These are phyloP conservation scores for Helicorthomorpha holstii DNA, from an alignment of 1,140 invertebrate species.

Conservation along the genomic window DNA sequence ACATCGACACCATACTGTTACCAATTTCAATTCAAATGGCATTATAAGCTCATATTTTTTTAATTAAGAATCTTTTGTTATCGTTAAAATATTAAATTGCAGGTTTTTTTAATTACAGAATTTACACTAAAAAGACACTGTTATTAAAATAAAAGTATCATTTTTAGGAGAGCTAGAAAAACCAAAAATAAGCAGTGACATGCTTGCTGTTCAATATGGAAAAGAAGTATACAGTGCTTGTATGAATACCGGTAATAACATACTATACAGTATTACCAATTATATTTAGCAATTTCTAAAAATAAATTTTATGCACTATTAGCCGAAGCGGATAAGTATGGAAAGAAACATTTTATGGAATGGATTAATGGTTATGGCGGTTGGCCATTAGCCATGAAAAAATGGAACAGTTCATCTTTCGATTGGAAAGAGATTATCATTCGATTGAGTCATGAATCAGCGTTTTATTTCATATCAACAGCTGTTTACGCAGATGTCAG, in stretches of 20 bases:
- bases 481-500: background rate
- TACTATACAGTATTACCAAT: background rate
- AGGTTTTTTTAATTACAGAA: no score
- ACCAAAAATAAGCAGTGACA: background rate
- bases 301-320: background rate
- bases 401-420: background rate
- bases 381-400: background rate
- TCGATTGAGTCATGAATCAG: background rate
- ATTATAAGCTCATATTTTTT: no score
- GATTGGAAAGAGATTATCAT: background rate
- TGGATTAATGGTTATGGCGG: background rate
- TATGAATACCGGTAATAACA: background rate
- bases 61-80: no score
- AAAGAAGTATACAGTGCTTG: background rate
- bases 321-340: background rate
- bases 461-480: background rate
- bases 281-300: no score
- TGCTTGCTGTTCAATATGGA: background rate
- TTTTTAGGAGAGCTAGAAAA: background rate
- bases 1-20: no score
- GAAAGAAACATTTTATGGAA: background rate
- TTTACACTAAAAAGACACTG: no score
- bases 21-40: no score
- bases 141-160: no score
- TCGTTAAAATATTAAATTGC: no score